A percentile compares a stretch with the other conserved stretches of the same genome.
Conservation (phyloP, 2,797 vertebrate genomes). For the Acridotheres tristis region DNA sequence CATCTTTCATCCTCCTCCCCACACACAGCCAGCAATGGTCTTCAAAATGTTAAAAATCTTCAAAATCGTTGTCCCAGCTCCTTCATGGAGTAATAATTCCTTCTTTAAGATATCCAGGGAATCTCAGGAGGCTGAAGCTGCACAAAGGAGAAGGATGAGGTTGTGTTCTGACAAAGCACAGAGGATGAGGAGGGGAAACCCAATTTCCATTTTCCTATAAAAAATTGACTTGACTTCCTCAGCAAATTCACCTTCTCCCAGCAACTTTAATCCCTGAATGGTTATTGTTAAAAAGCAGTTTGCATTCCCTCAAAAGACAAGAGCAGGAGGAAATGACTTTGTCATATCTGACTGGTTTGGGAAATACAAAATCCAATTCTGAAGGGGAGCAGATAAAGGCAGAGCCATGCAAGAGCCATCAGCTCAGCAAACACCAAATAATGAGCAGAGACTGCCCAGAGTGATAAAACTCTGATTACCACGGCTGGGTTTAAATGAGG, state of each 20-base stretch:
- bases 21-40: neutral
- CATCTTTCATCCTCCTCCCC: conserved; percentile 31
- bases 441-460: conserved; percentile 90
- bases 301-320: conserved; percentile 81
- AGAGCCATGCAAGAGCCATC: conserved; percentile 79
- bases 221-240: neutral
- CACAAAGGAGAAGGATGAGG: neutral
- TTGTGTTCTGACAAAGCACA: neutral
- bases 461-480: conserved; percentile 94
- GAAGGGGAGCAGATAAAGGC: conserved; percentile 87
- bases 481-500: conserved; percentile 87
- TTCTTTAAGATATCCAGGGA: neutral
- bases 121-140: conserved; percentile 2
- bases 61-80: neutral
- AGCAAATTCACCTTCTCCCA: conserved; percentile 49
- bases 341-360: conserved; percentile 91
- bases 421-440: conserved; percentile 97
- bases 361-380: conserved; percentile 98
- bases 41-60: neutral
- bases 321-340: conserved; percentile 88
- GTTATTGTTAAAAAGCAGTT: conserved; percentile 72
- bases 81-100: neutral
- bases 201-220: neutral
- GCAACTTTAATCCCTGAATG: conserved; percentile 74
- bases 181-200: neutral